Conservation (phyloP, 2,113 vertebrate species). For the Hydrochoerus hydrochaeris region DNA sequence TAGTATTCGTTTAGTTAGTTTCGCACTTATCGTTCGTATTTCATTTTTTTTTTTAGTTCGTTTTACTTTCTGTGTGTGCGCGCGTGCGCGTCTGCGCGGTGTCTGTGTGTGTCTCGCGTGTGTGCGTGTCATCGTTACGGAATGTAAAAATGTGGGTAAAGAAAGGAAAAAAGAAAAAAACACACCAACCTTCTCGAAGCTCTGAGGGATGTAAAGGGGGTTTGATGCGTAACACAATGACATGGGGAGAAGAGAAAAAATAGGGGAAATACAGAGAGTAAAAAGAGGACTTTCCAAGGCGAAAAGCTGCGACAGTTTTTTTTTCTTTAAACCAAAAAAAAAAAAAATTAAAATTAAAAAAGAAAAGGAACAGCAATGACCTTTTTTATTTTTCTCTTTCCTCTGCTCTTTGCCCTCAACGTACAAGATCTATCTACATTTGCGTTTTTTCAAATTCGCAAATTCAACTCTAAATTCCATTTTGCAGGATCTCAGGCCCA, state of each 20-base stretch:
- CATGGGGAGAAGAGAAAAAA: slow-evolving; percentile 99
- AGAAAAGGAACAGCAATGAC: slow-evolving; percentile 82
- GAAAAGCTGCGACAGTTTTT: slow-evolving; percentile 94
- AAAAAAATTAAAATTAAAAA: slow-evolving; percentile 80
- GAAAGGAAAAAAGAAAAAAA: slow-evolving; percentile 99
- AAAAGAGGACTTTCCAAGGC: slow-evolving; percentile 99
- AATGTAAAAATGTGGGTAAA: slow-evolving; percentile 99
- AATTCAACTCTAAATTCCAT: not conserved
- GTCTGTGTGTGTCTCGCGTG: slow-evolving; percentile 57
- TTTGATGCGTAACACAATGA: slow-evolving; percentile 99
- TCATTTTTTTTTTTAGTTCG: slow-evolving; percentile 51
- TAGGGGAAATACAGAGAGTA: slow-evolving; percentile 99
- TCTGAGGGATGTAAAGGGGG: slow-evolving; percentile 99
- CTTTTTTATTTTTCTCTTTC: slow-evolving; percentile 54
- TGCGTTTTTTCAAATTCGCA: not conserved
- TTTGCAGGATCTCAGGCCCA: slow-evolving; percentile 54
- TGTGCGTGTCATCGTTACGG: slow-evolving; percentile 82
- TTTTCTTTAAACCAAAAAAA: slow-evolving; percentile 77
- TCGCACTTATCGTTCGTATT: slow-evolving; percentile 74
- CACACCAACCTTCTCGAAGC: slow-evolving; percentile 99
- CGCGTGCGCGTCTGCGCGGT: not conserved
- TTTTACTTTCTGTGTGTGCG: not conserved
- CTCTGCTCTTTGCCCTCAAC: slow-evolving; percentile 42
- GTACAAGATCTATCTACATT: not conserved
- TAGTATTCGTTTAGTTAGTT: not conserved